These are phyloP conservation scores for Cenopis cana DNA, from an alignment of 2,888 invertebrate species.

Conservation along the genomic window DNA sequence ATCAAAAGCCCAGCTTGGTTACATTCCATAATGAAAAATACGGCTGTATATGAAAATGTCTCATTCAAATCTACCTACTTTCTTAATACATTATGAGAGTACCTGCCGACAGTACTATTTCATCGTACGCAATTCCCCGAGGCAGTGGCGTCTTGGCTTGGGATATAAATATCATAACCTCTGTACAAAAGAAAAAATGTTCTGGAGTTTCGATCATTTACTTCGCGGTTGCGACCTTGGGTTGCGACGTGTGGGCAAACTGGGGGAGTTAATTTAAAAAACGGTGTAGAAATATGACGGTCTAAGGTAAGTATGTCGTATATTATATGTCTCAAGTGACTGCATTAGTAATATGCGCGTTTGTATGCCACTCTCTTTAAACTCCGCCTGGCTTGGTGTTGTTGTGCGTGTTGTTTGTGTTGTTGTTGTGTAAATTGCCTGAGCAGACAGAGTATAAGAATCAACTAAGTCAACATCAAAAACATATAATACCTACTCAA, in stretches of 20 bases:
- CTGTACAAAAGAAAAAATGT: background rate
- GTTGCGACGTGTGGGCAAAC: background rate
- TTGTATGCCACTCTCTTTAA: background rate
- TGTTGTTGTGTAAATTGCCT: background rate
- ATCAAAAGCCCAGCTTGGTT: background rate
- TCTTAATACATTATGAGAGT: conserved; percentile 21
- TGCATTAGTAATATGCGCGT: background rate
- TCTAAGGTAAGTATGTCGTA: background rate
- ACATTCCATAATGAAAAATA: conserved; percentile 14
- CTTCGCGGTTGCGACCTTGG: background rate
- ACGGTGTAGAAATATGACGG: background rate
- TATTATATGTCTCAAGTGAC: background rate
- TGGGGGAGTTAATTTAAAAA: background rate
- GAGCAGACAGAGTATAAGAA: background rate
- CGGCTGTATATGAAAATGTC: conserved; percentile 17
- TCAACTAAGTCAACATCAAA: too few species aligned
- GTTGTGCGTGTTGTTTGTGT: too few species aligned
- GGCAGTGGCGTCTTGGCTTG: conserved; percentile 20
- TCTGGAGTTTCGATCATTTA: conserved; percentile 9
- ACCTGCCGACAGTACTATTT: conserved; percentile 27
- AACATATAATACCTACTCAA: too few species aligned
- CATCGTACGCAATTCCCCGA: conserved; percentile 17
- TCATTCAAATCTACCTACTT: conserved; percentile 7
- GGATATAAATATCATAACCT: conserved; percentile 22
- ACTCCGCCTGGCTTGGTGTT: background rate